Conservation (phyloP, 2,113 vertebrate genomes). For the Meriones unguiculatus region DNA sequence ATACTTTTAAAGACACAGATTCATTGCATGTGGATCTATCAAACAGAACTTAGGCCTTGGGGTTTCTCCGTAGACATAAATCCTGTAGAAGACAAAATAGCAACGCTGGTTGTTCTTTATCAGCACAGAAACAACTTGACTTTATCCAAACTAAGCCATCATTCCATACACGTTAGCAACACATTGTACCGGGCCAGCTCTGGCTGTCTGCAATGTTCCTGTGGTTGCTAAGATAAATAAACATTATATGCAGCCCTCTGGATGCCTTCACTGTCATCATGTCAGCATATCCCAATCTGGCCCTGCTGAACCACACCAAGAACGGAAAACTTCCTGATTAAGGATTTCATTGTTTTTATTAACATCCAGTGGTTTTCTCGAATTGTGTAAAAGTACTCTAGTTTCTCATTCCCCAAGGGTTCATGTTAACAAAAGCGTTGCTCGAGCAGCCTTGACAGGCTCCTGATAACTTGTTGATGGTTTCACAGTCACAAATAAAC, state of each 20-base stretch:
- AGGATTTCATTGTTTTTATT: slow-evolving; percentile 43
- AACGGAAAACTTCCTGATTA: slow-evolving; percentile 52
- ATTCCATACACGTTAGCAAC: slow-evolving; percentile 58
- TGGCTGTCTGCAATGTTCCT: slow-evolving; percentile 68
- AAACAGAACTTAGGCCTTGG: background rate
- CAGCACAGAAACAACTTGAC: slow-evolving; percentile 34
- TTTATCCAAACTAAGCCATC: slow-evolving; percentile 58
- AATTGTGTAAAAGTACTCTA: slow-evolving; percentile 12
- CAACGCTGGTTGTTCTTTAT: slow-evolving; percentile 4
- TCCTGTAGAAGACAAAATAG: background rate
- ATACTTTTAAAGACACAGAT: background rate
- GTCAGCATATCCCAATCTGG: slow-evolving; percentile 73
- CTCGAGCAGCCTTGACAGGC: background rate
- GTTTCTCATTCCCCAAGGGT: slow-evolving; percentile 27
- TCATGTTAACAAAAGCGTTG: slow-evolving; percentile 44
- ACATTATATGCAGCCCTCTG: slow-evolving; percentile 62
- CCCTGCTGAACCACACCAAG: slow-evolving; percentile 19
- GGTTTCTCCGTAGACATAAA: background rate
- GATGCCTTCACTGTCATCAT: slow-evolving; percentile 60
- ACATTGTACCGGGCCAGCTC: slow-evolving; percentile 64
- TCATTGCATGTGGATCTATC: background rate
- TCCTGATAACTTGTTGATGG: slow-evolving; percentile 45
- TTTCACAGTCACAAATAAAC: slow-evolving; percentile 62
- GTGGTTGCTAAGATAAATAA: slow-evolving; percentile 82
- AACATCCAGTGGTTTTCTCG: slow-evolving; percentile 26